Evolutionary conservation across 2,888 invertebrate genomes (phyloP), one percentile per base, ranked within the genome.

Genomic region (Piscicola geometra): DNA sequence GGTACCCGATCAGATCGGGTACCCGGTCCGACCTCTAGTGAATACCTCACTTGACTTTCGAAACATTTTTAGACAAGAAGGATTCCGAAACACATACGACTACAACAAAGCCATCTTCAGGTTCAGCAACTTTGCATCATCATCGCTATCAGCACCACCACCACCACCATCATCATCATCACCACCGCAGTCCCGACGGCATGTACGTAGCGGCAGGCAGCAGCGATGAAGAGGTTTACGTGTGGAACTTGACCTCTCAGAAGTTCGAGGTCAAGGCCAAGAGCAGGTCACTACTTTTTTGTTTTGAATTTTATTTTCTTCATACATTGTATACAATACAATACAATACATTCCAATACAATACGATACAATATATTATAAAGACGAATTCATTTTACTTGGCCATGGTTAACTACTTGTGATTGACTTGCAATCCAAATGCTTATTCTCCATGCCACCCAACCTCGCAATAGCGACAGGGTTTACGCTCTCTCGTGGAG

Each of bases 1-100:
- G n/a, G n/a, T n/a, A n/a, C n/a, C n/a, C n/a, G n/a, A n/a, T n/a
- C n/a, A n/a, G n/a, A n/a, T n/a, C n/a, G n/a, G n/a, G n/a, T n/a
- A n/a, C n/a, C n/a, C n/a, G n/a, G n/a, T n/a, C n/a, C n/a, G n/a
- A n/a, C n/a, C n/a, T n/a, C n/a, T n/a, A n/a, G n/a, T n/a, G n/a
- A n/a, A n/a, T n/a, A n/a, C n/a, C n/a, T n/a, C n/a, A n/a, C n/a
- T n/a, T n/a, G n/a, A n/a, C n/a, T n/a, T n/a, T n/a, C n/a, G n/a
- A n/a, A n/a, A n/a, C n/a, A n/a, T n/a, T n/a, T n/a, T n/a, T 88
- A 96, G 96, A 86, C 92, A 92, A 84, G 97, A 98, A 82, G 91
- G 92, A 77, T 98, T 98, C 87, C 94, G 94, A 88, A 92, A 96
- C 78, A 93, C 93, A 78, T 93, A 93, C 87, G 97, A 98, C 88